Evolutionary conservation across 1,140 invertebrate species (phyloP), one percentile per base, ranked within the genome.

Genomic region (Thaumatotibia leucotreta): DNA sequence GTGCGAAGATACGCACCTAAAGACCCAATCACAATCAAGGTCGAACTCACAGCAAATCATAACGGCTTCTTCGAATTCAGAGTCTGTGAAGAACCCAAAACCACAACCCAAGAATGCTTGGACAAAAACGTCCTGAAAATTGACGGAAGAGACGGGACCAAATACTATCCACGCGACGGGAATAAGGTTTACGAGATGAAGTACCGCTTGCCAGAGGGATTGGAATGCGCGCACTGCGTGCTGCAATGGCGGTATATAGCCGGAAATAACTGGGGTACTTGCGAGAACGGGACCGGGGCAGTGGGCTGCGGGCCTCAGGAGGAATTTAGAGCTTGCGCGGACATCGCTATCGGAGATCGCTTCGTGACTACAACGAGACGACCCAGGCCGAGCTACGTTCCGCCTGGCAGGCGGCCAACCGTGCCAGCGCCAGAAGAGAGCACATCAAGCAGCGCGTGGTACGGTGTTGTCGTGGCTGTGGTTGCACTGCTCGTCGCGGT

Each of bases 61-160:
- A 92, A 93, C 71, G 97, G 97, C 8, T 97, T 94, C 85, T 98
- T 98, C 77, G 96, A 98, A 80, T 98, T 98, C 88, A 92, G 96
- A 65, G 76, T 97, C 0, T 98, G 97, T 80, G 94, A 96, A 4
- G 84, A 91, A 39, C 73, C 84, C 2, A 92, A 92, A 67, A 92
- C 91, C 50, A 94, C 94, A 0, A 94, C 93, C 0, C 95, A 97
- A 76, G 92, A 94, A 0, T 98, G 97, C 75, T 88, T 98, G 23
- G 95, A 97, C 79, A 88, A 94, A 70, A 88, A 97, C 81, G 72
- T 96, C 0, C 87, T 98, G 0, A 80, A 91, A 50, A 86, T 94
- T 49, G 88, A 83, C 45, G 82, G 81, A 4, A 80, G 63, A 50
- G 92, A 92, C 14, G 71, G 80, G 24, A 92, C 89, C 4, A 91